Percentiles rank a stretch among this genome's conserved stretches.
Conservation (phyloP, 1,140 invertebrate species). For the Drosophila chauvacae region DNA sequence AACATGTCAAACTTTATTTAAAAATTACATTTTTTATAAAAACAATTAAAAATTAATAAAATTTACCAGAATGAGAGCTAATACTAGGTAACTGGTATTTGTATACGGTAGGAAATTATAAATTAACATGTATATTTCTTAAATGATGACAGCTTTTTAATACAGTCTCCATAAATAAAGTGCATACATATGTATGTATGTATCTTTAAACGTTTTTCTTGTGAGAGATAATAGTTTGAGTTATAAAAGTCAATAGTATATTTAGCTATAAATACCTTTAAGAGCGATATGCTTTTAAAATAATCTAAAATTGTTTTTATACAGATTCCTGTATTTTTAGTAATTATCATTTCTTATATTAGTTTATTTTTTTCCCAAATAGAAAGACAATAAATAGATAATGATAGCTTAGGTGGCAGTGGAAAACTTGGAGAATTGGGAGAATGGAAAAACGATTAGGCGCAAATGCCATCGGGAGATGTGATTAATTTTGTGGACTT, state of each 20-base stretch:
- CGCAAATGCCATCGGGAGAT: conserved; percentile 10
- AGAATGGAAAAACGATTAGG: conserved; percentile 39
- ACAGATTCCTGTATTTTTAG: background rate
- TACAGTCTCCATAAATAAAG: background rate
- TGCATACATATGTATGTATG: no score
- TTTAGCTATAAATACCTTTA: background rate
- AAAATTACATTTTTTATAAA: no score
- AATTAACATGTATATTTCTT: no score
- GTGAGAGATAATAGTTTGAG: background rate
- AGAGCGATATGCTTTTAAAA: background rate
- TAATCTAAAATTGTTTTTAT: background rate
- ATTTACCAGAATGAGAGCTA: no score
- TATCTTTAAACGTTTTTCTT: background rate
- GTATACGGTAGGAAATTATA: no score
- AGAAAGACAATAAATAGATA: conserved; percentile 10
- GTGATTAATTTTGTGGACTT: conserved; percentile 26
- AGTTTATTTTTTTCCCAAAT: background rate
- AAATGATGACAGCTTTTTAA: no score
- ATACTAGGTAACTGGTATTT: no score
- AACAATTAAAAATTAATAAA: no score
- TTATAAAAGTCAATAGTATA: background rate
- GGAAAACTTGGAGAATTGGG: background rate
- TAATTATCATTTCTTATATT: conserved; percentile 4
- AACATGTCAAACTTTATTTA: no score
- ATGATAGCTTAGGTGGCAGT: conserved; percentile 2